These are phyloP conservation scores for Dasypolia templi DNA, from an alignment of 2,888 invertebrate species.

Conservation along the genomic window DNA sequence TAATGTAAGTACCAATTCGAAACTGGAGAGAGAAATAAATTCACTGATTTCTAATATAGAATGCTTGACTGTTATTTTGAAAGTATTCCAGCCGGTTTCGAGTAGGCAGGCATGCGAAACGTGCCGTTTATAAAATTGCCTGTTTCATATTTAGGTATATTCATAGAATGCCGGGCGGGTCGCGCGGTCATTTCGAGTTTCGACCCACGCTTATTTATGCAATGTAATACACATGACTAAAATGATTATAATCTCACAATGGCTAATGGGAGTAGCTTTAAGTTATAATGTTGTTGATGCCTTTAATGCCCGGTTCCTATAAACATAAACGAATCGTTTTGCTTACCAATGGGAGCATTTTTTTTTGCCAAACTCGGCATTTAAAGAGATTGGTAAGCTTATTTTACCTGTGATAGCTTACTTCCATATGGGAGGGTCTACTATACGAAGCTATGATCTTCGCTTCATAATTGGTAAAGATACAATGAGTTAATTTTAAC, in stretches of 20 bases:
- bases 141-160: slow-evolving; percentile 33
- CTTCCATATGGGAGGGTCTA: too few species aligned
- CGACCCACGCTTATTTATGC: slow-evolving; percentile 34
- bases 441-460: too few species aligned
- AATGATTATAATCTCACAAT: background rate
- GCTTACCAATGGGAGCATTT: too few species aligned
- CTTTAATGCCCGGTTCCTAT: too few species aligned
- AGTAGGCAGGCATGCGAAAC: slow-evolving; percentile 4
- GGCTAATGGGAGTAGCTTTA: background rate
- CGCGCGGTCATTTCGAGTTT: slow-evolving; percentile 36
- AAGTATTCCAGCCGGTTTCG: slow-evolving; percentile 36
- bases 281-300: background rate
- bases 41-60: background rate
- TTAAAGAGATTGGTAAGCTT: too few species aligned
- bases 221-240: background rate
- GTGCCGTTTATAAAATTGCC: slow-evolving; percentile 2
- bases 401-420: too few species aligned
- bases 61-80: slow-evolving; percentile 19
- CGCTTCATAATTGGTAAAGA: too few species aligned
- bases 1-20: background rate
- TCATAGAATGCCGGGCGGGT: slow-evolving; percentile 23
- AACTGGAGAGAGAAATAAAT: slow-evolving; percentile 10
- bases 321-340: too few species aligned
- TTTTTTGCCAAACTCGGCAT: too few species aligned
- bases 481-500: too few species aligned